These are phyloP conservation scores for Leucoraja erinaceus DNA, from an alignment of 2,113 vertebrate genomes.

Conservation along the genomic window DNA sequence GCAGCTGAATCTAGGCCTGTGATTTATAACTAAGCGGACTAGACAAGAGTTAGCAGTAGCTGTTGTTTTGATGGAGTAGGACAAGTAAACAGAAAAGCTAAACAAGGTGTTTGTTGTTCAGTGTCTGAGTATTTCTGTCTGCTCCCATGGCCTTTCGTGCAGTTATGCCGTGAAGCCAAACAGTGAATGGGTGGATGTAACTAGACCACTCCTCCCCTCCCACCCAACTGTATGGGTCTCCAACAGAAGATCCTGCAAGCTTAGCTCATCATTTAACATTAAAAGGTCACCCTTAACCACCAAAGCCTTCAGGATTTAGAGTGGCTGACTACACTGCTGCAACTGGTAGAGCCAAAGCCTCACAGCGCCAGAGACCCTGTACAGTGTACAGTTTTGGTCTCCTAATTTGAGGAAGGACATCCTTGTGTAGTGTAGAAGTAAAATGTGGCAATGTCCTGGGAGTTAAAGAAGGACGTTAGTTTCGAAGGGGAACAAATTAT, in stretches of 20 bases:
- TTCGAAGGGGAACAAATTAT: background rate
- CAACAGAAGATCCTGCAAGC: background rate
- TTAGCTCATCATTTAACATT: background rate
- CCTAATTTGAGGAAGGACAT: too few relatives aligned
- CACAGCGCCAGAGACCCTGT: too few relatives aligned
- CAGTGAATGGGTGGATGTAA: background rate
- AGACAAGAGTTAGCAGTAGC: background rate
- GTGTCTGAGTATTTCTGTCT: conserved; percentile 22
- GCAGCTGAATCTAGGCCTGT: background rate
- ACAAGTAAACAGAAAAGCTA: conserved; percentile 21
- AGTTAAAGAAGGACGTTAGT: background rate
- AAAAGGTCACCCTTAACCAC: too few relatives aligned
- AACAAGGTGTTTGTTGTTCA: conserved; percentile 31
- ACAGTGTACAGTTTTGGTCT: too few relatives aligned
- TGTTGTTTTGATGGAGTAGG: conserved; percentile 4
- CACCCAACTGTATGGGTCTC: background rate
- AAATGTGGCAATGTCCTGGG: background rate
- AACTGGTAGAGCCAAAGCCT: too few relatives aligned
- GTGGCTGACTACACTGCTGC: too few relatives aligned
- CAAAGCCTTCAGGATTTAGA: too few relatives aligned
- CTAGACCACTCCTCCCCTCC: too few relatives aligned
- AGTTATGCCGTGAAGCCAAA: background rate
- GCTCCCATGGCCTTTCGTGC: background rate
- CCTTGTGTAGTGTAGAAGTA: background rate
- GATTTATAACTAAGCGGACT: background rate